Evolutionary conservation across 1,140 invertebrate genomes (phyloP).

Genomic region (Amyelois transitella): DNA sequence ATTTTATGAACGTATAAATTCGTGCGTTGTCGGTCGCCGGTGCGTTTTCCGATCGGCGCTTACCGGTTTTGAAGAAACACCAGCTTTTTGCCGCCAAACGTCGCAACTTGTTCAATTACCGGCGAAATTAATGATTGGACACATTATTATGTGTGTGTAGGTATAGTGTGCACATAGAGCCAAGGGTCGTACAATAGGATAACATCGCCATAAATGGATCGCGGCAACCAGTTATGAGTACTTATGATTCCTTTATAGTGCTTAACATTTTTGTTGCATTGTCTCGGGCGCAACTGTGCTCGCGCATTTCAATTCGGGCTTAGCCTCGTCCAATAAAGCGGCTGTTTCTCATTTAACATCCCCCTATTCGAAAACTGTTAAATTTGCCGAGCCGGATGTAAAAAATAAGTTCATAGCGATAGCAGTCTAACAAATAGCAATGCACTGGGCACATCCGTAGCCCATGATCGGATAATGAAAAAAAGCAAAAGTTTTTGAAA

Average conservation of each 20-base stretch:
- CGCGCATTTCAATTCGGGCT: conserved; percentile 67
- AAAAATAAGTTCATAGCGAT: background rate
- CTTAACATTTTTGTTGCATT: conserved; percentile 67
- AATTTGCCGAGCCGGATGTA: background rate
- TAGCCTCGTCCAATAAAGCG: conserved; percentile 15
- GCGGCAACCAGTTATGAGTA: conserved; percentile 64
- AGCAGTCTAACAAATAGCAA: background rate
- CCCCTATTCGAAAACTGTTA: background rate
- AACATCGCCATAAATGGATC: conserved; percentile 63
- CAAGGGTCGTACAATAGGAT: conserved; percentile 64
- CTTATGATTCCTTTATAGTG: conserved; percentile 59
- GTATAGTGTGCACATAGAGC: conserved; percentile 24
- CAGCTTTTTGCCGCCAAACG: conserved; percentile 49
- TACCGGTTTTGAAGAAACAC: conserved; percentile 54
- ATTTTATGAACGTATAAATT: conserved; percentile 71
- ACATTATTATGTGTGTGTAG: conserved; percentile 50
- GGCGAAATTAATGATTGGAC: conserved; percentile 70
- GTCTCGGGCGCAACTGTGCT: conserved; percentile 59
- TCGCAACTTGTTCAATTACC: conserved; percentile 66
- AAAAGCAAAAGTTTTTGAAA: conserved; percentile 30
- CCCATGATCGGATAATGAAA: conserved; percentile 25
- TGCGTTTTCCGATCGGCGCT: conserved; percentile 48
- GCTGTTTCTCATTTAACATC: conserved; percentile 3
- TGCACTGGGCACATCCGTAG: conserved; percentile 17
- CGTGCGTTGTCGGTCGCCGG: conserved; percentile 29